Conservation (phyloP, 2,113 vertebrate genomes). For the Urocitellus parryii region DNA sequence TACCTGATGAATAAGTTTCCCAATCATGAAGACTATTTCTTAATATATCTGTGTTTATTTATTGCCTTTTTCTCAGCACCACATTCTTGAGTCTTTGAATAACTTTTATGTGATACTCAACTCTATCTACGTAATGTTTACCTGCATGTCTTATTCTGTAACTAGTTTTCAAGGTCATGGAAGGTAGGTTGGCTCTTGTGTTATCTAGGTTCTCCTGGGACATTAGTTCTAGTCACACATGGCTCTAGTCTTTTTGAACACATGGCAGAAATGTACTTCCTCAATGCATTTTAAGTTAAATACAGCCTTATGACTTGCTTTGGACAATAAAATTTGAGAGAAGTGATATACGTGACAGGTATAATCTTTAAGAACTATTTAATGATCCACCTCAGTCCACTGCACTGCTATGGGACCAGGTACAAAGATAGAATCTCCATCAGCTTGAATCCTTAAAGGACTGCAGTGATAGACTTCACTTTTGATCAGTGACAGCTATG, state of each 20-base stretch:
- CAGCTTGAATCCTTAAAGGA: not conserved
- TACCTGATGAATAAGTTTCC: not conserved
- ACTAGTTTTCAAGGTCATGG: not conserved
- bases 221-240: not conserved
- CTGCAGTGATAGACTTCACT: not conserved
- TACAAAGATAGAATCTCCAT: not conserved
- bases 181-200: not conserved
- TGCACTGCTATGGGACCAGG: not conserved
- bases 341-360: not conserved
- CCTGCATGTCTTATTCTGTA: not conserved
- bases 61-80: not conserved
- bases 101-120: not conserved
- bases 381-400: not conserved
- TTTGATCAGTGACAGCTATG: not conserved
- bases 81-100: not conserved
- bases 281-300: constrained; percentile 11
- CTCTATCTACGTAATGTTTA: not conserved
- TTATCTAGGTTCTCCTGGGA: not conserved
- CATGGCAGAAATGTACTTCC: not conserved
- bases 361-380: not conserved
- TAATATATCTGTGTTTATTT: not conserved
- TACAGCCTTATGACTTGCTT: not conserved
- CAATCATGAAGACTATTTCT: not conserved
- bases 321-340: constrained; percentile 38
- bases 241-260: not conserved